phyloP scores from a whole-genome alignment of 2,113 vertebrate species.

The Mixornis gularis region DNA sequence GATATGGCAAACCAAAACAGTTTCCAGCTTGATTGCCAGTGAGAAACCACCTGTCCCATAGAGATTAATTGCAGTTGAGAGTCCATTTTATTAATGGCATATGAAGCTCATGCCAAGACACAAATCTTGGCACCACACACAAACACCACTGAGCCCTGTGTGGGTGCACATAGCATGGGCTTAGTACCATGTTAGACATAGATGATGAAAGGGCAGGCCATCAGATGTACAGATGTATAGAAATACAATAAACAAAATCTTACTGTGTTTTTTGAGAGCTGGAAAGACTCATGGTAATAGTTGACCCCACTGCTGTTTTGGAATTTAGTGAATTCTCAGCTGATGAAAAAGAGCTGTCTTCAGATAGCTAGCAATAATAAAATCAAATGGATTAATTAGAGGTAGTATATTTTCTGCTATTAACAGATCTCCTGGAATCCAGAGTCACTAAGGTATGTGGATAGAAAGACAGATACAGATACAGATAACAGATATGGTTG shows the following conservation, averaged over 20 bases:
- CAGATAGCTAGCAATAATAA: conserved; percentile 56
- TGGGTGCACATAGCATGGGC: neutral
- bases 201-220: neutral
- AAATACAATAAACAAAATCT: neutral
- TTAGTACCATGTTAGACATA: neutral
- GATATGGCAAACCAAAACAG: neutral
- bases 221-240: neutral
- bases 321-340: conserved; percentile 10
- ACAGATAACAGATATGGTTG: neutral
- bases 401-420: neutral
- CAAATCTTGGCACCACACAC: neutral
- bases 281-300: neutral
- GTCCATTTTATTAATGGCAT: neutral
- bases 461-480: neutral
- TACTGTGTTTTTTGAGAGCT: conserved; percentile 31
- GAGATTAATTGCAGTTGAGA: neutral
- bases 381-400: neutral
- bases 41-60: neutral
- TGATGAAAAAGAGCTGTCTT: neutral
- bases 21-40: neutral
- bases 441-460: neutral
- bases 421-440: neutral
- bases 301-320: neutral
- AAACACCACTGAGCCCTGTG: neutral
- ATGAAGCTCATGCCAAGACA: neutral